Percentiles rank a stretch among this genome's conserved stretches.
Evolutionary conservation across 1,140 invertebrate genomes (phyloP).

Genomic region (Heliothis virescens): DNA sequence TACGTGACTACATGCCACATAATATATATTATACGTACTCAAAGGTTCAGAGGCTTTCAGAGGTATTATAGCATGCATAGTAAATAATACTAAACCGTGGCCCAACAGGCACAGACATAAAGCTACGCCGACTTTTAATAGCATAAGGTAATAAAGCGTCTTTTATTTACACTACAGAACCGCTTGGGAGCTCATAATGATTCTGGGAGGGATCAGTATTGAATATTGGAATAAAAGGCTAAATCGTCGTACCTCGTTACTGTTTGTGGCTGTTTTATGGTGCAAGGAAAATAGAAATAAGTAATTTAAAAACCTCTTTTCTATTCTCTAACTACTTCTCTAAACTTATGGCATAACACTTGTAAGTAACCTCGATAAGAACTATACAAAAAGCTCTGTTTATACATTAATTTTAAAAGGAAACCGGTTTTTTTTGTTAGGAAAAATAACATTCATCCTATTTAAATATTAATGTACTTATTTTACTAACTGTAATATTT

Average conservation of each 20-base stretch:
- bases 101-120: slow-evolving; percentile 13
- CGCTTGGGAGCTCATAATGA: slow-evolving; percentile 35
- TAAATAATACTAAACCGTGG: slow-evolving; percentile 12
- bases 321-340: not conserved
- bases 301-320: too few relatives aligned
- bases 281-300: not conserved
- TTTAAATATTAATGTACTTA: too few relatives aligned
- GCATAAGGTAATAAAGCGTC: slow-evolving; percentile 38
- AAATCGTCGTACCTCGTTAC: not conserved
- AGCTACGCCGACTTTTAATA: slow-evolving; percentile 35
- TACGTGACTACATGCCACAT: slow-evolving; percentile 19
- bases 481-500: not conserved
- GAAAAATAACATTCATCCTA: too few relatives aligned
- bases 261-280: slow-evolving; percentile 10
- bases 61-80: slow-evolving; percentile 28
- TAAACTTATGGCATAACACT: too few relatives aligned
- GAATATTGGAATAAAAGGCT: slow-evolving; percentile 35
- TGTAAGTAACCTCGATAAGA: too few relatives aligned
- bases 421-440: too few relatives aligned
- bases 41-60: slow-evolving; percentile 25
- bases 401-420: too few relatives aligned
- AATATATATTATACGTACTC: slow-evolving; percentile 21
- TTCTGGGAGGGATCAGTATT: slow-evolving; percentile 10
- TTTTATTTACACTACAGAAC: slow-evolving; percentile 37
- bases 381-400: too few relatives aligned